These are phyloP conservation scores for Percopsis transmontana DNA, from an alignment of 2,113 vertebrate genomes.

Conservation along the genomic window DNA sequence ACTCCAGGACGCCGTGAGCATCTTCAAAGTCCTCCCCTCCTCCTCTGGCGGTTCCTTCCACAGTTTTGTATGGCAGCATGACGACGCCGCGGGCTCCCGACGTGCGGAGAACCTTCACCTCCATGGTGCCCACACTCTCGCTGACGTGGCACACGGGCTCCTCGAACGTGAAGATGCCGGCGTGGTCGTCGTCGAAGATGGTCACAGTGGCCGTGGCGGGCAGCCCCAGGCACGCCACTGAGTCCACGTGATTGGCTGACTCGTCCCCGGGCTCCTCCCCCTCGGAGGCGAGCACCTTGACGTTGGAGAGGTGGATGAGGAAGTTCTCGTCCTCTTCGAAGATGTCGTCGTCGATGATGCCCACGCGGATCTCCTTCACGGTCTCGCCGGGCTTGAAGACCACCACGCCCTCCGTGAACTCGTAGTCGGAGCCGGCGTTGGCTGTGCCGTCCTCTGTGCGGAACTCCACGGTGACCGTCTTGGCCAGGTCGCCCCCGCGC, in stretches of 20 bases:
- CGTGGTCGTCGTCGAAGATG: conserved; percentile 97
- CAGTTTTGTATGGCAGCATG: conserved; percentile 92
- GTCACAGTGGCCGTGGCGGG: conserved; percentile 91
- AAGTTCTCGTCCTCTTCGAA: conserved; percentile 99
- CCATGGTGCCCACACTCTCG: conserved; percentile 96
- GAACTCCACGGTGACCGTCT: conserved; percentile 90
- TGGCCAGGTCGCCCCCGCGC: conserved; percentile 88
- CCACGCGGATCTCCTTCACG: conserved; percentile 92
- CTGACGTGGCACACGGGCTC: conserved; percentile 91
- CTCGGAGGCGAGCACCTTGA: conserved; percentile 82
- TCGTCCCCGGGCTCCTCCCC: conserved; percentile 74
- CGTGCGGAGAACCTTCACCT: conserved; percentile 96
- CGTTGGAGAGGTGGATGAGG: conserved; percentile 91
- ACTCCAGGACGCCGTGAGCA: conserved; percentile 90
- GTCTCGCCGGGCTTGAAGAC: conserved; percentile 95
- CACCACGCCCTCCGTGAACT: conserved; percentile 95
- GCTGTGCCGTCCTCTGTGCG: conserved; percentile 96
- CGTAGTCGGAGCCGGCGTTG: conserved; percentile 96
- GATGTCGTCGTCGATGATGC: conserved; percentile 97
- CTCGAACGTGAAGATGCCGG: conserved; percentile 98
- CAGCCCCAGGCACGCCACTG: conserved; percentile 84
- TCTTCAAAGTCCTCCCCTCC: conserved; percentile 97
- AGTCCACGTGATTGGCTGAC: conserved; percentile 78
- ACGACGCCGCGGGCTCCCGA: conserved; percentile 96
- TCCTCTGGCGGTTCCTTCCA: conserved; percentile 92